Base-by-base conservation (phyloP, 2,888 invertebrate species). In the Tuta absoluta region DNA sequence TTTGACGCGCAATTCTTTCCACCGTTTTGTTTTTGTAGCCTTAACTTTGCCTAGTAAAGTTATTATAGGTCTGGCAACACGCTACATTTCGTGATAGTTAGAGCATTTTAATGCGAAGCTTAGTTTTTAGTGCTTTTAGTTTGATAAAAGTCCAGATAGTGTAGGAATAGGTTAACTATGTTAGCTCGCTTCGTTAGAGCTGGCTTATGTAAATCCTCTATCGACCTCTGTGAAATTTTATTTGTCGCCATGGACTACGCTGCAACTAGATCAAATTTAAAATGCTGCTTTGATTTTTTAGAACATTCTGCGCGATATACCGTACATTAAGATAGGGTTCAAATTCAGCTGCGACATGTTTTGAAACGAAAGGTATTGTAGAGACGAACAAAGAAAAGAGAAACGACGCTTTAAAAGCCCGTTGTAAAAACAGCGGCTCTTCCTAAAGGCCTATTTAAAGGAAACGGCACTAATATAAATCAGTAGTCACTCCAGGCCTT, bases 141-240 rank as follows among this genome's bases (percentile, higher is more conserved):
- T 56, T 71, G 72, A 74, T 75, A 78, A 78, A 77, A 77, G 73
- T 75, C 73, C 71, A 70, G 67, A 76, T 74, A 24, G 69, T 66
- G 72, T 67, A 64, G 69, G 71, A 74, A 71, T 69, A 72, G 69
- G 73, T 74, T 75, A 68, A 69, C 74, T 77, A 79, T 81, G 81
- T 81, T 80, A 71, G 78, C 73, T 74, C 68, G 77, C 76, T 84
- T 86, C 84, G 83, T 85, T 85, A 84, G 82, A 74, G 77, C 79
- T 74, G 74, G 70, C 73, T 80, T 81, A 72, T 72, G 71, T 72
- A 81, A 83, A 84, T 82, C 84, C 81, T 76, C 75, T 75, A 76
- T 78, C 77, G 79, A 74, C 79, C 75, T 75, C 75, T 79, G 77
- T 72, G 75, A 77, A 33, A 76, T 76, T 79, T 76, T 74, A 76